Base-by-base conservation (phyloP, 2,797 vertebrate genomes). In the Balearica regulorum region DNA sequence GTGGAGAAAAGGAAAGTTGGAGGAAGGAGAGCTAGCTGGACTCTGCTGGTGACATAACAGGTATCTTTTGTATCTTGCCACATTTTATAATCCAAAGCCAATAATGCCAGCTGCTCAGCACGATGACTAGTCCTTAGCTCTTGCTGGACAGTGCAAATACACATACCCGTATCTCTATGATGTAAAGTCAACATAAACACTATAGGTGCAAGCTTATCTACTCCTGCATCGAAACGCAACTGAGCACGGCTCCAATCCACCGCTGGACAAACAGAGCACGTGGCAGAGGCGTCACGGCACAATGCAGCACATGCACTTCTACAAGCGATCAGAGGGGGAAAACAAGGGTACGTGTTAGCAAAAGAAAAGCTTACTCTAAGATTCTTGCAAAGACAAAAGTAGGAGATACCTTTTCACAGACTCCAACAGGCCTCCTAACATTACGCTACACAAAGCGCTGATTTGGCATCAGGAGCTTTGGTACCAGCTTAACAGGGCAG, bases 331-430 rank as follows among this genome's bases (percentile, higher is more conserved):
- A 1, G 48, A 75, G 16, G 8, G 8, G 8, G 35, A 25, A 65
- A 77, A 31, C 9, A 41, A 88, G 68, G n/a, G 31, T 3, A 71
- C 0, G 0, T 3, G 11, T 25, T 20, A 5, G 53, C 0, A 1
- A 71, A 73, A 57, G 43, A 31, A 29, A 57, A 6, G 2, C 57
- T 58, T 43, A 43, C 35, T 51, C 20, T 4, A 65, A 68, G n/a
- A 48, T 43, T 57, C 31, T 39, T 37, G 18, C 11, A 48, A 21
- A 55, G 18, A 55, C 24, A 25, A 71, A 85, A 87, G 3, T 1
- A 39, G 16, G 61, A 31, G 18, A 31, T 3, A n/a, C 2, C 33
- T 62, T 66, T 46, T 16, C 65, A 35, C 16, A 46, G 9, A 8
- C 26, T 37, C 31, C 19, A 28, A 1, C 16, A 31, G 19, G 29